Conservation (phyloP, 2,888 invertebrate species). For the Teleogryllus oceanicus region DNA sequence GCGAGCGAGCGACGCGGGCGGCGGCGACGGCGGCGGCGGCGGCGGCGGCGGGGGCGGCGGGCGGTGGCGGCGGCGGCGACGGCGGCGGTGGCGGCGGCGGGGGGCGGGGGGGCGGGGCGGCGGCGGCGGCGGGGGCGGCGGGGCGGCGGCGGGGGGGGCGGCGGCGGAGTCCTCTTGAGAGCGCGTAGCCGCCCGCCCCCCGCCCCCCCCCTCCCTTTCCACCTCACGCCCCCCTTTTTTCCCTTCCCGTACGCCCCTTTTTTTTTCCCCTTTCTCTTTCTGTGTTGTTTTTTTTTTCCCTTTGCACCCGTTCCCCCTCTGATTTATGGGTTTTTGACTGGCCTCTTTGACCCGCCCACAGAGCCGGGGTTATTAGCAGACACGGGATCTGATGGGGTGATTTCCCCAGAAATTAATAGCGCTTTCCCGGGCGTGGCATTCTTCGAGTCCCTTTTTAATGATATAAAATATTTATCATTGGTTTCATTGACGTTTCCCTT, state of each 20-base stretch:
- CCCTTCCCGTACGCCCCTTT: neutral
- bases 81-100: too few species aligned
- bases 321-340: neutral
- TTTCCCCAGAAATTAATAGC: neutral
- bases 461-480: constrained; percentile 1
- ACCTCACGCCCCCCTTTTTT: neutral
- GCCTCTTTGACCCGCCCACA: neutral
- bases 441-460: constrained; percentile 9
- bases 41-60: too few species aligned
- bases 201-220: neutral
- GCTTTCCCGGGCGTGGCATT: neutral
- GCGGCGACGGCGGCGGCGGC: too few species aligned
- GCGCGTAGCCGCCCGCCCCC: too few species aligned
- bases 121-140: neutral
- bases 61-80: too few species aligned
- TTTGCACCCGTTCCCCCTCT: neutral
- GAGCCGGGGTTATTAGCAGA: neutral
- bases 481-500: neutral
- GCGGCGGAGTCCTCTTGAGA: too few species aligned
- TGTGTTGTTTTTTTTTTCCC: neutral
- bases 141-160: neutral
- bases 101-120: too few species aligned
- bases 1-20: neutral
- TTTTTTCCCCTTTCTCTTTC: neutral
- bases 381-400: constrained; percentile 5